A percentile compares a stretch with the other conserved stretches of the same genome.
Evolutionary conservation across 2,113 vertebrate genomes (phyloP).

Genomic region (Pelodiscus sinensis): DNA sequence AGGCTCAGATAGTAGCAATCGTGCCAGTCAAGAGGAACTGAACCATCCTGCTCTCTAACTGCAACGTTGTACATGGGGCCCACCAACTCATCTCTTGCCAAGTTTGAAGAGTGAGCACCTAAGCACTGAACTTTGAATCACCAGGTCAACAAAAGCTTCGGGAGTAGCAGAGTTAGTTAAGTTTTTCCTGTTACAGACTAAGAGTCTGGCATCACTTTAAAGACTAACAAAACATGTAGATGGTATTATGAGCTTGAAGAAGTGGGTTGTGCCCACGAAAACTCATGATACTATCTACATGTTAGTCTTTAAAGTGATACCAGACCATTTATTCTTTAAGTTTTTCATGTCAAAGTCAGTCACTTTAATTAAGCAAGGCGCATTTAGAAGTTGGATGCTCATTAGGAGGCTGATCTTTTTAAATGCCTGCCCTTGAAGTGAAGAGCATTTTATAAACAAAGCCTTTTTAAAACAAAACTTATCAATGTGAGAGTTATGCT

Average conservation of each 20-base stretch:
- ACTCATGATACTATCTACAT: too few species aligned
- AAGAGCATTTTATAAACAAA: not conserved
- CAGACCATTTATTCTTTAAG: too few species aligned
- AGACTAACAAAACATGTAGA: too few species aligned
- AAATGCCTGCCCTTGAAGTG: not conserved
- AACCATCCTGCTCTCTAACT: not conserved
- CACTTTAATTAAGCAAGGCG: not conserved
- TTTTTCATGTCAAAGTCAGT: not conserved
- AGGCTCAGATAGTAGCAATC: not conserved
- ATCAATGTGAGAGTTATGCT: accelerated
- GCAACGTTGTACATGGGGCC: accelerated
- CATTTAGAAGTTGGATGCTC: not conserved
- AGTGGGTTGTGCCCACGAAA: too few species aligned
- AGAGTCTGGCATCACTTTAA: too few species aligned
- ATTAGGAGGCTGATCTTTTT: not conserved
- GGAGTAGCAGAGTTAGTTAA: too few species aligned
- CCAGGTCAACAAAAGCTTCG: not conserved
- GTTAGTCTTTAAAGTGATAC: too few species aligned
- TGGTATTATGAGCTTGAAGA: too few species aligned
- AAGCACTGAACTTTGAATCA: not conserved
- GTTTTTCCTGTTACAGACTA: too few species aligned
- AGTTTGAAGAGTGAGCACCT: not conserved
- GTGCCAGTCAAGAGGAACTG: not conserved
- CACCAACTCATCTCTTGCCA: not conserved
- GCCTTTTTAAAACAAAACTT: not conserved